Conservation (phyloP, 30 jellyfish, hydroid and myxozoan genomes). For the Sanderia malayensis region DNA sequence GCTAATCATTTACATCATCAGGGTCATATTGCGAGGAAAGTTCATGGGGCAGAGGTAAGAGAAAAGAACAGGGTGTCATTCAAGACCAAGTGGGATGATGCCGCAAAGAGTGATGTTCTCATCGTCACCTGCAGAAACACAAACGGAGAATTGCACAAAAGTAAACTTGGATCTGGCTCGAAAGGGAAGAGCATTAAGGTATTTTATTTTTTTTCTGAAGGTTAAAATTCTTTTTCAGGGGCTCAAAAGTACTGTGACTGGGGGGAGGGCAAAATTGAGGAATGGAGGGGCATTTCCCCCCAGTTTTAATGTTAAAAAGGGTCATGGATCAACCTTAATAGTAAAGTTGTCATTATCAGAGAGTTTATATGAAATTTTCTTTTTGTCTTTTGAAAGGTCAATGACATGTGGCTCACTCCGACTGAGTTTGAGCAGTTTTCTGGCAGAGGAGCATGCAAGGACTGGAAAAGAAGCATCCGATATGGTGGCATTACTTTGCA, state of each 20-base stretch:
- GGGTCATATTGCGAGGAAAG: background rate
- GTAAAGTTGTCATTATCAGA: too few relatives aligned
- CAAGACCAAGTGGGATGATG: constrained; percentile 92
- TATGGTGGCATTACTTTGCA: constrained; percentile 93
- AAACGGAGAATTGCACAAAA: constrained; percentile 76
- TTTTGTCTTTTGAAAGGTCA: too few relatives aligned
- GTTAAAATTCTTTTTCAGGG: too few relatives aligned
- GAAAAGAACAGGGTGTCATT: constrained; percentile 48
- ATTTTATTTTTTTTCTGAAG: too few relatives aligned
- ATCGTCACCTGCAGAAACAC: constrained; percentile 86
- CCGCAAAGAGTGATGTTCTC: constrained; percentile 72
- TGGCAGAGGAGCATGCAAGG: constrained; percentile 97
- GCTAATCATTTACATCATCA: constrained; percentile 33
- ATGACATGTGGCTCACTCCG: constrained; percentile 91
- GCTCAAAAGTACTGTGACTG: too few relatives aligned
- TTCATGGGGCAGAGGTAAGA: constrained; percentile 14
- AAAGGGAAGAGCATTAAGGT: constrained; percentile 98
- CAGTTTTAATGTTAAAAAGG: too few relatives aligned
- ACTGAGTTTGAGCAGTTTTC: constrained; percentile 92
- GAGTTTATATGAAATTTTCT: too few relatives aligned
- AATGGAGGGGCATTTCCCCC: too few relatives aligned
- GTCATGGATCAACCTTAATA: too few relatives aligned
- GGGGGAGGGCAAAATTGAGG: too few relatives aligned
- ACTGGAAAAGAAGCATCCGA: constrained; percentile 95
- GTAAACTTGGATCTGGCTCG: constrained; percentile 96